Conservation (phyloP, 2,797 vertebrate species). For the Mormyrus proboscirostris region DNA sequence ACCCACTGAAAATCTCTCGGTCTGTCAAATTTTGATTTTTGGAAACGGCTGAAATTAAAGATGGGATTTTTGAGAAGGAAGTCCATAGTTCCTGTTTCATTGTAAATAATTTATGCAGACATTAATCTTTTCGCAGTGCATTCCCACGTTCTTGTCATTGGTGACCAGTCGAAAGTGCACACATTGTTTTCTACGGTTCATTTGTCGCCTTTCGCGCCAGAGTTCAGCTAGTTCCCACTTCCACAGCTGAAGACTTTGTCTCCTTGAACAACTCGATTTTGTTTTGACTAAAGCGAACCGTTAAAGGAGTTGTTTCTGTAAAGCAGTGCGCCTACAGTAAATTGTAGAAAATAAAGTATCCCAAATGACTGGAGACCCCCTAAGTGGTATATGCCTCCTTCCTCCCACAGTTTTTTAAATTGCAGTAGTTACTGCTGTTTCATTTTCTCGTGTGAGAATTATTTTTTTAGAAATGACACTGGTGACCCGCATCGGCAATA, state of each 20-base stretch:
- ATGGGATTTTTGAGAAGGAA: not conserved
- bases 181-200: not conserved
- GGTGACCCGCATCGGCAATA: not conserved
- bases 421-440: not conserved
- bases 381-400: not conserved
- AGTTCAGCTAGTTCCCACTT: not conserved
- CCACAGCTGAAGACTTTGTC: not conserved
- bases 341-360: not conserved
- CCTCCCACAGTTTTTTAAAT: not conserved
- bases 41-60: not conserved
- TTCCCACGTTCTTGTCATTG: not conserved
- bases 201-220: not conserved
- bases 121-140: not conserved
- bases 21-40: not conserved
- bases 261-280: not conserved
- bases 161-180: not conserved
- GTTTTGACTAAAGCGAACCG: not conserved
- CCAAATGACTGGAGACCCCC: not conserved
- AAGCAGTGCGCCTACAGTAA: not conserved
- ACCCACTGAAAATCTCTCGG: not conserved
- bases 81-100: not conserved
- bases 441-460: not conserved
- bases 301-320: not conserved
- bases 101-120: not conserved
- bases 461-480: not conserved